These are phyloP conservation scores for Cercocebus atys DNA, from an alignment of 2,113 vertebrate species.

Conservation along the genomic window DNA sequence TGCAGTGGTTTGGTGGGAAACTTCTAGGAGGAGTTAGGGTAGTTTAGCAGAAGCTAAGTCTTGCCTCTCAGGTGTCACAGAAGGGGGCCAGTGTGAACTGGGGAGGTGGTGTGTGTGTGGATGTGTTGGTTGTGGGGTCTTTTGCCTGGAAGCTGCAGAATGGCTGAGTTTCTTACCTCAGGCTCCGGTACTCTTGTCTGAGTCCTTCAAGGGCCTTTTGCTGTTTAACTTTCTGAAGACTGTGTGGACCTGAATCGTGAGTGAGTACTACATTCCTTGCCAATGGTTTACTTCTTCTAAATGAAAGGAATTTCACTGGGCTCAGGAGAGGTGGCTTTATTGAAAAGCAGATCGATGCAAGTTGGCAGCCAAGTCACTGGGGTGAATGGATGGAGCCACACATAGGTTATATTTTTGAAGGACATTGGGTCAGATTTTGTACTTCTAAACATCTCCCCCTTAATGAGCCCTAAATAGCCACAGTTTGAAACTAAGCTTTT, in stretches of 20 bases:
- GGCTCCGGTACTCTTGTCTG: too few species aligned
- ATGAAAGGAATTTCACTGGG: neutral
- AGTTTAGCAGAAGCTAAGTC: neutral
- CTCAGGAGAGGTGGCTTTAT: neutral
- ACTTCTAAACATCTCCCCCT: neutral
- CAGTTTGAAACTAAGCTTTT: neutral
- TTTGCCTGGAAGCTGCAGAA: neutral
- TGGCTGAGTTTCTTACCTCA: neutral
- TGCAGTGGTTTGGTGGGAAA: neutral
- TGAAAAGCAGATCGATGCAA: neutral
- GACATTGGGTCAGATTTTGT: neutral
- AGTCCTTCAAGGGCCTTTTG: neutral
- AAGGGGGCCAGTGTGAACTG: rapidly evolving
- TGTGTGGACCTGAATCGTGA: neutral
- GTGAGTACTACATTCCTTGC: neutral
- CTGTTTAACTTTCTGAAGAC: neutral
- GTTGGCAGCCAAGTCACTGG: neutral
- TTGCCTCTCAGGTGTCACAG: neutral
- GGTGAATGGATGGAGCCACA: neutral
- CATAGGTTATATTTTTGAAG: neutral
- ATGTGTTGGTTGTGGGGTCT: rapidly evolving
- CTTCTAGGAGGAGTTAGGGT: neutral
- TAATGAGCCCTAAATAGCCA: neutral
- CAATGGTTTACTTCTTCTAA: neutral
- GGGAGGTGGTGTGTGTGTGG: rapidly evolving